A percentile compares a stretch with the other conserved stretches of the same genome.
These are phyloP conservation scores for Setophaga kirtlandii DNA, from an alignment of 2,113 vertebrate genomes.

Conservation along the genomic window DNA sequence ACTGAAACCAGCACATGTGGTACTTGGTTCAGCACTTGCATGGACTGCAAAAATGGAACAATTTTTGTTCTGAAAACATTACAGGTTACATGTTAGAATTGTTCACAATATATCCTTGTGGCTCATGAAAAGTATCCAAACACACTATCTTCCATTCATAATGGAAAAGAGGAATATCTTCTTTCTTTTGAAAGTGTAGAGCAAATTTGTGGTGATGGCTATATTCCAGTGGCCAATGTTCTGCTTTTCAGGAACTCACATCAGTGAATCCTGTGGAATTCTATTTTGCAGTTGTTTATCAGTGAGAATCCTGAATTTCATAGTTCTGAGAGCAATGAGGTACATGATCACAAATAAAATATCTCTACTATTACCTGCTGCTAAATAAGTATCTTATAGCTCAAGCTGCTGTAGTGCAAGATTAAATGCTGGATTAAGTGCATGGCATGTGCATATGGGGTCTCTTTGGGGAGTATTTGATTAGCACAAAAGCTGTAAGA, in stretches of 20 bases:
- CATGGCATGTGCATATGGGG: background rate
- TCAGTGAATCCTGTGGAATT: background rate
- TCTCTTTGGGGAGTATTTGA: background rate
- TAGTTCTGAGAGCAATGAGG: background rate
- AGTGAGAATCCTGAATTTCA: background rate
- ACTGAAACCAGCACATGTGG: background rate
- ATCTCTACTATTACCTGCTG: background rate
- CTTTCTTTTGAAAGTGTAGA: background rate
- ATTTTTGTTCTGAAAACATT: background rate
- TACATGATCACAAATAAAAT: background rate
- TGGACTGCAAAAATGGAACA: background rate
- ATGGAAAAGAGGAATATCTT: background rate
- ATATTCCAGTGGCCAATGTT: background rate
- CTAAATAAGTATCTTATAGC: background rate
- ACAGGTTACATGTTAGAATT: background rate
- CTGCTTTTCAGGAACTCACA: background rate
- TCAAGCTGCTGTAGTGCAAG: background rate
- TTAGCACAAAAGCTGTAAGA: background rate
- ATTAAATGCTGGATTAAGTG: background rate
- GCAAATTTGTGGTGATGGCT: background rate
- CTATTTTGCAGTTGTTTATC: background rate
- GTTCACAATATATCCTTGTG: background rate
- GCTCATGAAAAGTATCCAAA: background rate
- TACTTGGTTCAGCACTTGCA: background rate
- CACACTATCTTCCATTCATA: background rate